These are phyloP conservation scores for Caenorhabditis sinica DNA, from an alignment of 2,888 invertebrate genomes.

Conservation along the genomic window DNA sequence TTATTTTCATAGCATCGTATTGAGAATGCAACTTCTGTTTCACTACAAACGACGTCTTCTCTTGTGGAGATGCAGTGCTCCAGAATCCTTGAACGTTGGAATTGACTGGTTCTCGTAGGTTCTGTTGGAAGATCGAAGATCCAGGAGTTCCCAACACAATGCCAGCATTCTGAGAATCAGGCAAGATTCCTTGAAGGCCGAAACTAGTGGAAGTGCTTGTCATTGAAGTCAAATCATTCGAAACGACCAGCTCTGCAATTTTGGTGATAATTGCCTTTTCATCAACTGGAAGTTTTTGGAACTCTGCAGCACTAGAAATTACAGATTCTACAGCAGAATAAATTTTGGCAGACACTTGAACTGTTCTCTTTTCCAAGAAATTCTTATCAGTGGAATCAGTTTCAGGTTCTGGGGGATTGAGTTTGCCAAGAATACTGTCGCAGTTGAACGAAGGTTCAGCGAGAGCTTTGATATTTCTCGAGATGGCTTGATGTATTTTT, in stretches of 20 bases:
- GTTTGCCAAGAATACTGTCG: slow-evolving; percentile 49
- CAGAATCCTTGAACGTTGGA: slow-evolving; percentile 61
- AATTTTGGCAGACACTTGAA: slow-evolving; percentile 17
- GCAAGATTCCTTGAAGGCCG: background rate
- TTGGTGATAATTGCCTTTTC: slow-evolving; percentile 33
- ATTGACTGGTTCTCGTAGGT: slow-evolving; percentile 46
- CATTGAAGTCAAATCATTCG: slow-evolving; percentile 44
- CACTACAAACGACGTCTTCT: slow-evolving; percentile 19
- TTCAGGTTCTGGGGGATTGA: slow-evolving; percentile 44
- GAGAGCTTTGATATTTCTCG: slow-evolving; percentile 27
- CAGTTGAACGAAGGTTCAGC: slow-evolving; percentile 31
- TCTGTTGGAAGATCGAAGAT: background rate
- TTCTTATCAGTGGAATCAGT: background rate
- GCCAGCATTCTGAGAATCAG: background rate
- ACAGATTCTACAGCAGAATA: slow-evolving; percentile 20
- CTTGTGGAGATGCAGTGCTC: slow-evolving; percentile 35
- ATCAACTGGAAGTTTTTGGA: background rate
- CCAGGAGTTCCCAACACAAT: slow-evolving; percentile 14
- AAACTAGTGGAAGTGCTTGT: background rate
- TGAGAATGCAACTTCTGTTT: slow-evolving; percentile 22
- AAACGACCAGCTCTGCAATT: slow-evolving; percentile 30
- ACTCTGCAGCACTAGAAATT: background rate
- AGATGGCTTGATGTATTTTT: slow-evolving; percentile 25
- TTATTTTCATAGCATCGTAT: slow-evolving; percentile 32
- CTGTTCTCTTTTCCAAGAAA: background rate